These are phyloP conservation scores for Alcis repandata DNA, from an alignment of 2,888 invertebrate genomes.

Conservation along the genomic window DNA sequence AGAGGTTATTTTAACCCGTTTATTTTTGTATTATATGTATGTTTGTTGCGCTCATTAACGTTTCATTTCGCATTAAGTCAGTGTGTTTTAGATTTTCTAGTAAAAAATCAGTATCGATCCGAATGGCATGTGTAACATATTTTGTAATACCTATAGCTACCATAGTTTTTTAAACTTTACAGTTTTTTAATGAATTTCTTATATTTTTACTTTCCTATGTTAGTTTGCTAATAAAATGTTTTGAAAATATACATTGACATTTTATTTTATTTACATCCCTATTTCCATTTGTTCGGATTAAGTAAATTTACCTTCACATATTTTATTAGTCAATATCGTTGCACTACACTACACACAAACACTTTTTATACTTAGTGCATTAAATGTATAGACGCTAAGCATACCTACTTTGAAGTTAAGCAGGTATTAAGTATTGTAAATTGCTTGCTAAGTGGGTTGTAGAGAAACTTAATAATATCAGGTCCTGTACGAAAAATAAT, in stretches of 20 bases:
- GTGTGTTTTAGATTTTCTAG: conserved; percentile 61
- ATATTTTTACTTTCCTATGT: conserved; percentile 86
- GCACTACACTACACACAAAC: neutral
- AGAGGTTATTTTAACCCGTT: too few relatives aligned
- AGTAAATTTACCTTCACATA: too few relatives aligned
- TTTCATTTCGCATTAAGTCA: conserved; percentile 25
- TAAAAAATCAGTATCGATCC: conserved; percentile 66
- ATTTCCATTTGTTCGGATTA: too few relatives aligned
- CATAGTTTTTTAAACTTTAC: conserved; percentile 80
- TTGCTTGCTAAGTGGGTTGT: too few relatives aligned
- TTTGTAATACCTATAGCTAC: conserved; percentile 69
- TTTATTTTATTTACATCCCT: conserved; percentile 18
- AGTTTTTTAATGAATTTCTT: conserved; percentile 84
- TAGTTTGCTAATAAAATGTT: conserved; percentile 87
- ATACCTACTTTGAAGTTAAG: too few relatives aligned
- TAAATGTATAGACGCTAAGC: too few relatives aligned
- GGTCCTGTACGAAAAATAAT: too few relatives aligned
- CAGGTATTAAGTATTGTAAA: too few relatives aligned
- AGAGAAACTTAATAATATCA: too few relatives aligned
- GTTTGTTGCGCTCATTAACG: conserved; percentile 4
- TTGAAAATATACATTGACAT: conserved; percentile 68
- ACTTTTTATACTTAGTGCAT: neutral
- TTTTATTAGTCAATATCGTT: too few relatives aligned
- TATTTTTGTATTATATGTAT: too few relatives aligned
- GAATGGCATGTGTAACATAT: conserved; percentile 67